Base-by-base conservation (phyloP, 2,113 vertebrate species). In the Chloropsis cyanopogon region DNA sequence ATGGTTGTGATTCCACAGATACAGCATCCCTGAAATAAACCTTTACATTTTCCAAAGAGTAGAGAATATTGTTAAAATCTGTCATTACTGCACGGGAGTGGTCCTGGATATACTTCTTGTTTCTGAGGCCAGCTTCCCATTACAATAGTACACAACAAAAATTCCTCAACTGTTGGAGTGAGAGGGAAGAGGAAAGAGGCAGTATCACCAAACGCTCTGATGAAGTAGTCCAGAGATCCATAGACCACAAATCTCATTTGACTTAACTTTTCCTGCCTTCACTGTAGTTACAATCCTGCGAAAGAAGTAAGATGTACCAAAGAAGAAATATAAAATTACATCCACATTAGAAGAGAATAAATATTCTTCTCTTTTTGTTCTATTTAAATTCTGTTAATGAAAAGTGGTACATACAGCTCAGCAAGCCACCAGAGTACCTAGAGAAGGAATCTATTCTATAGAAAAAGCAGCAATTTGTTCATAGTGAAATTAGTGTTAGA, bases 21-120 rank as follows among this genome's bases (percentile, higher is more conserved):
- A 26, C 11, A 82, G 35, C 12, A 50, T 46, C 20, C 20, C 20
- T 0, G 0, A 69, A 83, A 57, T 15, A 37, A 37, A 37, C 37
- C 5, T 90, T 54, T 41, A 56, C 24, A 19, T 64, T 90, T 90
- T 64, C 33, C 46, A 82, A 68, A 50, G 20, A 90, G 31, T 6
- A 44, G 23, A 78, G 24, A 61, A 71, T n/a, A 39, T 14, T 61
- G 29, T 68, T 80, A 59, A 47, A 12, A 76, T 73, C 44, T 72
- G 57, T 35, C 57, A 69, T 53, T 70, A 56, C 28, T 60, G 9
- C 15, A 21, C 4, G 1, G 2, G 3, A 17, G 9, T 72, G 17
- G 19, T 53, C 39, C 52, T 75, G 46, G 54, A 47, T 64, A 19
- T 41, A n/a, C 17, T 31, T 94, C 53, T 71, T 63, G 25, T 52